Conservation (phyloP, 2,888 invertebrate genomes). For the Drosophila anomalata region DNA sequence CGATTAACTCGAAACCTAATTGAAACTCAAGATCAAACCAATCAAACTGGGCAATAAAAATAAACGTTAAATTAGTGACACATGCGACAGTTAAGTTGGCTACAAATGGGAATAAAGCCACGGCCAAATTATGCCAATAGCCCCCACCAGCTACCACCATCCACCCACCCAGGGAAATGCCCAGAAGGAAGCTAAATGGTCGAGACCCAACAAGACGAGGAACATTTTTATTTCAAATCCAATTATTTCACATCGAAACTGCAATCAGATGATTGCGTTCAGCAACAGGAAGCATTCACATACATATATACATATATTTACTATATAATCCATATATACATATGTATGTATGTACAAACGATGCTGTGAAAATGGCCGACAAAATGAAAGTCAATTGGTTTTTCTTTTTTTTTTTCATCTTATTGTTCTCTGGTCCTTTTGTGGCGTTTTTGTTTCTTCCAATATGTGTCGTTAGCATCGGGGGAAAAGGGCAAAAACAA, state of each 20-base stretch:
- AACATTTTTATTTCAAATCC: slow-evolving; percentile 80
- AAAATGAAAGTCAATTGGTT: slow-evolving; percentile 78
- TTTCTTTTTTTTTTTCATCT: slow-evolving; percentile 28
- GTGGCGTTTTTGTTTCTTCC: slow-evolving; percentile 37
- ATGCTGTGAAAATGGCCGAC: slow-evolving; percentile 69
- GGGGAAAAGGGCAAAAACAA: slow-evolving; percentile 2
- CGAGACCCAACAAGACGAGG: slow-evolving; percentile 47
- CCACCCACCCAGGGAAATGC: slow-evolving; percentile 4
- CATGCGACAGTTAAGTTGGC: slow-evolving; percentile 56
- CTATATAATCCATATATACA: neutral
- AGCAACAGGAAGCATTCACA: slow-evolving; percentile 66
- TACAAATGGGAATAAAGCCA: slow-evolving; percentile 49
- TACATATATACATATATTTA: slow-evolving; percentile 16
- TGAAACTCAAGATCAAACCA: slow-evolving; percentile 43
- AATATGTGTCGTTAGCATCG: slow-evolving; percentile 35
- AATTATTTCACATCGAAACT: slow-evolving; percentile 80
- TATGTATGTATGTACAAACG: slow-evolving; percentile 34
- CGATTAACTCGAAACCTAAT: slow-evolving; percentile 21
- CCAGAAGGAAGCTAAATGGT: slow-evolving; percentile 35
- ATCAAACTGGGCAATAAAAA: slow-evolving; percentile 56
- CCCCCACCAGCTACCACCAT: slow-evolving; percentile 12
- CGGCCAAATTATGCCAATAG: slow-evolving; percentile 58
- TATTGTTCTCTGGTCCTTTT: slow-evolving; percentile 33
- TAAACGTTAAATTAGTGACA: slow-evolving; percentile 70
- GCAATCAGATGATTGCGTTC: slow-evolving; percentile 80